Base-by-base conservation (phyloP, 2,113 vertebrate species). In the Malurus melanocephalus region DNA sequence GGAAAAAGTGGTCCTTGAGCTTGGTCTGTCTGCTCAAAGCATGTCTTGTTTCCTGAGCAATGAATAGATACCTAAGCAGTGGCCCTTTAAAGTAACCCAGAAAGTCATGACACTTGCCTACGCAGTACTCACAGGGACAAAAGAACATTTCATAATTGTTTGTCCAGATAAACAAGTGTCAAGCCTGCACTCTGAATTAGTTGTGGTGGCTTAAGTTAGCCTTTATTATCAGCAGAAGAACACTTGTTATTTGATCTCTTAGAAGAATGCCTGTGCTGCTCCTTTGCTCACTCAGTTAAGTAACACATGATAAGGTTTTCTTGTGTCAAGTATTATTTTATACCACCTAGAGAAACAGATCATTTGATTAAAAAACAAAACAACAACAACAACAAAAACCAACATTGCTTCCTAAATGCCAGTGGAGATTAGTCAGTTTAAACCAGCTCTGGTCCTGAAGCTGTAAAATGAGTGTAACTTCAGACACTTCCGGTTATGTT, bases 151-250 rank as follows among this genome's bases (percentile, higher is more conserved):
- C 86, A 93, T 93, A 90, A 92, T 94, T 94, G 94, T 93, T 95
- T 95, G 86, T 76, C 71, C 92, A 87, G 88, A 94, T 94, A 94
- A 94, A 95, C 90, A 94, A 94, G 84, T 90, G 88, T 94, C 86
- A 92, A 60, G 80, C 81, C 71, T 82, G 90, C 49, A 33, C 84
- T 90, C 15, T 80, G 92, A 80, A 92, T 93, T 89, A 84, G 80
- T 49, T 3, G 40, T 89, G 71, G 40, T 73, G 90, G 66, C 51
- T 96, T 79, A 91, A 93, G 90, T 87, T 91, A 79, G 72, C 93
- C 53, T 78, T 86, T 61, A 88, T 76, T 89, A 87, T 73, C 89
- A 88, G 89, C 72, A 91, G 82, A 68, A 79, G 38, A 89, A 43
- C 60, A 43, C 56, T 69, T 57, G 38, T 61, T 88, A 71, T 94